Conservation (phyloP, 2,888 invertebrate species). For the Dermolepida albohirtum region DNA sequence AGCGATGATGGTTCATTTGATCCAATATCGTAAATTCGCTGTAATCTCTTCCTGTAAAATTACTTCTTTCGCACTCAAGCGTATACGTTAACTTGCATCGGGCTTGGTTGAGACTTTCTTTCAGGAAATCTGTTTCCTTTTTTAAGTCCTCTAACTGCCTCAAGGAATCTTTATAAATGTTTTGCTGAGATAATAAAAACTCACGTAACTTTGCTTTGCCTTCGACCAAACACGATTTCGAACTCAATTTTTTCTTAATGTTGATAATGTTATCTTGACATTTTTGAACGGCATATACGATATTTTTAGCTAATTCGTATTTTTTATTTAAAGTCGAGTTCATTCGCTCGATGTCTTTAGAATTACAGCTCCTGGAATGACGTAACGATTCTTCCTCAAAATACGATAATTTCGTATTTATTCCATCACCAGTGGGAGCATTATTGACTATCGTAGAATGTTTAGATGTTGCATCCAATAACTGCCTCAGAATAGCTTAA, state of each 20-base stretch:
- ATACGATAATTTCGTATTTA: background rate
- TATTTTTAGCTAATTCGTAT: constrained; percentile 54
- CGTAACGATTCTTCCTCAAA: background rate
- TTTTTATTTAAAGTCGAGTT: constrained; percentile 48
- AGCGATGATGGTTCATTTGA: too few relatives aligned
- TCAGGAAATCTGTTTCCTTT: constrained; percentile 57
- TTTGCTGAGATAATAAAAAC: constrained; percentile 56
- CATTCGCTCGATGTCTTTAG: constrained; percentile 12
- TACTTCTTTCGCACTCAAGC: constrained; percentile 41
- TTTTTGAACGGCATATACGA: constrained; percentile 53
- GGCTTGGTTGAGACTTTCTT: constrained; percentile 54
- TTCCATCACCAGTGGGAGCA: background rate
- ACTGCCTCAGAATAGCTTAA: background rate
- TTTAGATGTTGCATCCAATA: constrained; percentile 9
- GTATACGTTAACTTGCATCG: constrained; percentile 51
- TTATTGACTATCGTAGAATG: background rate
- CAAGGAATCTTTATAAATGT: constrained; percentile 55
- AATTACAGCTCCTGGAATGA: background rate
- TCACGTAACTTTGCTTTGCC: constrained; percentile 47
- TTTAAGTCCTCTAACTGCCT: constrained; percentile 54
- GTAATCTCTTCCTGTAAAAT: background rate
- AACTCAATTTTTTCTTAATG: constrained; percentile 52
- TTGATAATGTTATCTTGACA: constrained; percentile 58
- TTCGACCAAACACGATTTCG: constrained; percentile 26
- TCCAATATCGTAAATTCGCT: background rate